Evolutionary conservation across 2,797 vertebrate species (phyloP), one percentile per base, ranked within the genome.

Genomic region (Fistularia tabacaria): DNA sequence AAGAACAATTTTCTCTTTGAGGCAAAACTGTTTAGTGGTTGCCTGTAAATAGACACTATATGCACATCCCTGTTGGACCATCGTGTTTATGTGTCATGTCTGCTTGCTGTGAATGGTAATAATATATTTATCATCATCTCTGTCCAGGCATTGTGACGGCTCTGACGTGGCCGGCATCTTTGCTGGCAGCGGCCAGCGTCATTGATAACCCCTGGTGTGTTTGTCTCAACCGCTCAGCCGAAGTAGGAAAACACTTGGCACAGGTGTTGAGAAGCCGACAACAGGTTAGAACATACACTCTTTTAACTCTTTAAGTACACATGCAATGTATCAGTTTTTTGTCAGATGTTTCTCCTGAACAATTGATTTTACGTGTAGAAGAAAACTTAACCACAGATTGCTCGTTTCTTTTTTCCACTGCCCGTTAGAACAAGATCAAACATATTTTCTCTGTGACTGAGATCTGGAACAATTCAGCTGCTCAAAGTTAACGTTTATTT

Each of bases 151-250:
- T 99, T 0, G 87, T 97, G 71, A 91, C 94, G 0, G 97, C 97
- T 12, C 84, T 99, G 80, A 93, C 93, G 0, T 98, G 92, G 96
- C 96, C 97, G 0, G 86, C 96, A 0, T 98, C 95, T 0, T 81
- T 99, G 62, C 85, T 99, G 72, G 88, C 93, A 0, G 93, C 88
- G 0, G 94, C 96, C 73, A 94, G 87, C 3, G 90, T 98, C 79
- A 98, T 98, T 1, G 96, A 99, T 88, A 93, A 99, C 79, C 97
- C 97, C 9, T 99, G 97, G 97, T 94, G 93, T 0, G 96, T 98
- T 54, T 98, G 95, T 70, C 91, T 99, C 56, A 94, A 92, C 40
- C 93, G 96, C 8, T 97, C 97, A 0, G 94, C 95, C 0, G 94
- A 98, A 64, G 94, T 98, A 14, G 97, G 96, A 62, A 99, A 97